Base-by-base conservation (phyloP, 2,888 invertebrate species). In the Quadroppia sp. region DNA sequence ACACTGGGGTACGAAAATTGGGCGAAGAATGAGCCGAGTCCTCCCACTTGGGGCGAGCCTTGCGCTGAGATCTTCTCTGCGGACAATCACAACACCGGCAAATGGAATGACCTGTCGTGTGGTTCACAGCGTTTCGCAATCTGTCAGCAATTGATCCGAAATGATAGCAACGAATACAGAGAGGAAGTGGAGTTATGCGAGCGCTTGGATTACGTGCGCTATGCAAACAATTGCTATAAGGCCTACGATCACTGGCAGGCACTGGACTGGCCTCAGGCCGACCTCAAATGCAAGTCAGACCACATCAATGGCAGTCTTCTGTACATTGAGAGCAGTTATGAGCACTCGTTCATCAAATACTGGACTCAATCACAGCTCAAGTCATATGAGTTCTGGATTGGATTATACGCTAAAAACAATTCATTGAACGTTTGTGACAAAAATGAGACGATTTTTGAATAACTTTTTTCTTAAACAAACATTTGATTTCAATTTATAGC, bases 201-300 rank as follows among this genome's bases (percentile, higher is more conserved):
- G 23, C 53, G 2, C 7, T 53, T 53, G 53, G 53, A 53, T 53
- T 53, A 53, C 25, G 53, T 53, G 3, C 13, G 53, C 2, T 53
- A 53, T 53, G 20, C 20, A 1, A 53, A 53, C 53, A 53, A 53
- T 20, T 53, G 53, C 53, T 53, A 53, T n/a, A 53, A 53, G 23
- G 53, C 53, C 53, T 53, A 20, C 53, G n/a, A 20, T n/a, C 23
- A 53, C 2, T 20, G 23, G 17, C n/a, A 11, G 3, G 23, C 23
- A 11, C 53, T 20, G 53, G 9, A 11, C 23, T 53, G 53, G 53
- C 3, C 53, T 11, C 1, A n/a, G 25, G 53, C 53, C n/a, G 25
- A 53, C 9, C n/a, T 23, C 20, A n/a, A n/a, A 23, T 53, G 53
- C 25, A 53, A 20, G n/a, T 2, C 7, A 23, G 53, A 53, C 7